Percentiles rank a stretch among this genome's conserved stretches.
phyloP scores from a whole-genome alignment of 53 echinoderm and acorn worm genomes.

The Luidia sarsii region DNA sequence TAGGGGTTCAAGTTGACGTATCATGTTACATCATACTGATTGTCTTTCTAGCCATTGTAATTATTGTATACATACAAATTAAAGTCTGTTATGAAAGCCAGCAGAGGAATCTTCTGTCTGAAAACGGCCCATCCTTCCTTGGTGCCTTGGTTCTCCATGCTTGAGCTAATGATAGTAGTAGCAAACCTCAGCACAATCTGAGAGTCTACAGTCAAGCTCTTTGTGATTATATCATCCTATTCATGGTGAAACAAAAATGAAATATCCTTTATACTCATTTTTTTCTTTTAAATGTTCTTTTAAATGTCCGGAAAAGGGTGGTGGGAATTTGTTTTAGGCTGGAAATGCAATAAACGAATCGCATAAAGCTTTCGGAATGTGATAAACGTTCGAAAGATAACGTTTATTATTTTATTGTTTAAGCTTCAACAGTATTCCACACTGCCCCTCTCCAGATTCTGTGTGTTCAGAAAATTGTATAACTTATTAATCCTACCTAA shows the following conservation, averaged over 20 bases:
- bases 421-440: too few relatives aligned
- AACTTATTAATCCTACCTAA: too few relatives aligned
- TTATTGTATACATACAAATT: constrained; percentile 63
- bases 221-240: constrained; percentile 69
- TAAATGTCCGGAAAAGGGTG: background rate
- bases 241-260: too few relatives aligned
- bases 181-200: constrained; percentile 81
- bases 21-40: too few relatives aligned
- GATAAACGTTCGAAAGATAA: too few relatives aligned
- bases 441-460: too few relatives aligned
- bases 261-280: background rate
- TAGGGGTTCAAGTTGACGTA: too few relatives aligned
- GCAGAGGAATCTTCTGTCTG: constrained; percentile 77
- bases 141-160: constrained; percentile 65
- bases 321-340: too few relatives aligned
- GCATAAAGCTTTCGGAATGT: too few relatives aligned
- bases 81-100: constrained; percentile 77
- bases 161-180: constrained; percentile 69
- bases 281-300: background rate
- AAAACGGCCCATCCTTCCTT: constrained; percentile 80
- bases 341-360: too few relatives aligned
- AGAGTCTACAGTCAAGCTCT: constrained; percentile 63
- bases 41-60: background rate
- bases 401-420: too few relatives aligned
- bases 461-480: too few relatives aligned